Base-by-base conservation (phyloP, 2,797 vertebrate species). In the Philypnodon macrostomus region DNA sequence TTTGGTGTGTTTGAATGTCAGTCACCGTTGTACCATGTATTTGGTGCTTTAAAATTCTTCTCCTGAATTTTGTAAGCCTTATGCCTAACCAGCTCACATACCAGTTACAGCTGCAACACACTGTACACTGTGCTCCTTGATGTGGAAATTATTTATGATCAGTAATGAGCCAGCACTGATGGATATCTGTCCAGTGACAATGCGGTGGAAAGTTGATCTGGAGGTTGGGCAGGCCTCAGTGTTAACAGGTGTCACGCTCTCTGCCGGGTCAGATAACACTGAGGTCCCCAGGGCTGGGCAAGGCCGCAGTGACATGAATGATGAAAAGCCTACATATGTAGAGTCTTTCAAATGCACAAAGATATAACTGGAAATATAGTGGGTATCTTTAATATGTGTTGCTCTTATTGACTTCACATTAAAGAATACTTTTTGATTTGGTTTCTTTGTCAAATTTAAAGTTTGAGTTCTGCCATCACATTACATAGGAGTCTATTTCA, bases 241-340 rank as follows among this genome's bases (percentile, higher is more conserved):
- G 38, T 37, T 49, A 75, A 78, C 82, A 85, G 73, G 75, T 85
- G 79, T 76, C 55, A 39, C 16, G 36, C 50, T 50, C 58, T 53
- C 34, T 44, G 50, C 32, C 47, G 53, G 15, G 60, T 63, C 58
- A 69, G 42, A 54, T 53, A 53, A 71, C 46, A 66, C 55, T 48
- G n/a, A 17, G 27, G 6, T 69, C 53, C 63, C 27, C 36, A 31
- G 26, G 52, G 70, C 41, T 31, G 16, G 47, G 40, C 12, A 16
- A 41, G 26, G 58, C 19, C 30, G 9, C 40, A 42, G 40, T 30
- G 51, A 26, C 59, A 73, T 29, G 3, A 52, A 35, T 16, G 5
- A 17, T 18, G 15, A 30, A 47, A 13, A 7, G 27, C 47, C 44
- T 13, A 37, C 12, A 21, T 8, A 7, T 37, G 36, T 44, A 18